These are phyloP conservation scores for Melipona beecheii DNA, from an alignment of 2,888 invertebrate species.

Conservation along the genomic window DNA sequence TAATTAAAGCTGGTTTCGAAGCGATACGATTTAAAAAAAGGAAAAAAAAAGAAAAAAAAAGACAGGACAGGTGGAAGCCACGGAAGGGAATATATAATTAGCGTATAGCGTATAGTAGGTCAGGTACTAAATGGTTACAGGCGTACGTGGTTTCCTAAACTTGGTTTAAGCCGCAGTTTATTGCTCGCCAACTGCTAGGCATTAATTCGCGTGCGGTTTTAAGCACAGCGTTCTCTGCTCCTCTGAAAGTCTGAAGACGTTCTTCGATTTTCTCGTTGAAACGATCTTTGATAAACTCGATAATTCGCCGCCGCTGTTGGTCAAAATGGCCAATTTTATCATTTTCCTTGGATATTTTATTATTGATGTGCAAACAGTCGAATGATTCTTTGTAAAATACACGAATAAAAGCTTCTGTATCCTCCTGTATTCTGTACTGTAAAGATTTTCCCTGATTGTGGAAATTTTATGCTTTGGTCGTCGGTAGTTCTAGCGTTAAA, in stretches of 20 bases:
- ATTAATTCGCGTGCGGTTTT: slow-evolving; percentile 57
- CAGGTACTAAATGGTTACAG: slow-evolving; percentile 24
- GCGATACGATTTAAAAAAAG: no score
- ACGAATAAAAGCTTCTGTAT: no score
- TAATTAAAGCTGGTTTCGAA: slow-evolving; percentile 13
- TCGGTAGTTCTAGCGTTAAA: no score
- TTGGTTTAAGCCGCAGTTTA: slow-evolving; percentile 38
- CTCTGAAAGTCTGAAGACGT: slow-evolving; percentile 6
- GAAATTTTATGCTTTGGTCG: no score
- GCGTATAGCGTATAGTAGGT: not conserved
- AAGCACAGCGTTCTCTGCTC: slow-evolving; percentile 25
- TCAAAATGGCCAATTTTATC: no score
- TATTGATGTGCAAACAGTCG: no score
- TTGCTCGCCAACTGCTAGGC: slow-evolving; percentile 24
- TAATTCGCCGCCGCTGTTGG: not conserved
- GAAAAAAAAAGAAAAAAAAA: not conserved
- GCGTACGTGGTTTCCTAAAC: slow-evolving; percentile 38
- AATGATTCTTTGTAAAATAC: no score
- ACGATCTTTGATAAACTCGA: slow-evolving; percentile 32
- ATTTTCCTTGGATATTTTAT: no score
- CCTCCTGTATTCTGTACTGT: no score
- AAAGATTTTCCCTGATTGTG: no score
- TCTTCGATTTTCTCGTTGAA: slow-evolving; percentile 4
- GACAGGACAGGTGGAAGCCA: not conserved
- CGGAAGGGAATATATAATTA: slow-evolving; percentile 49